Percentiles rank a stretch among this genome's conserved stretches.
Evolutionary conservation across 2,888 invertebrate genomes (phyloP).

Genomic region (Pharmacophagus antenor): DNA sequence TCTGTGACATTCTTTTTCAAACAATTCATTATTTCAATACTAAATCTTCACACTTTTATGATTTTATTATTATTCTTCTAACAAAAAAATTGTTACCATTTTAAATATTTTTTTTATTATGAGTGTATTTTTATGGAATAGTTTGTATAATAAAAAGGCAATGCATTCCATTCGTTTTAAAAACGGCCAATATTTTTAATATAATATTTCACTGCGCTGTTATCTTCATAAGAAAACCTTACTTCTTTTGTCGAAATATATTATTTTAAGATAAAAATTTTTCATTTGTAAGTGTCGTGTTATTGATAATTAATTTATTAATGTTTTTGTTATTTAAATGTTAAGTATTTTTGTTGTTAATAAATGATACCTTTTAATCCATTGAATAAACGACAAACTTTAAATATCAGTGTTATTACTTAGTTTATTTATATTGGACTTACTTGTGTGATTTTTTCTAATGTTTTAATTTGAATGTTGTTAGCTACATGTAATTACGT

Average conservation of each 20-base stretch:
- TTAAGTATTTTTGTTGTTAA: conserved; percentile 1
- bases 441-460: neutral
- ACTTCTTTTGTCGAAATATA: neutral
- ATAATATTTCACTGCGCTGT: conserved; percentile 10
- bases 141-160: conserved; percentile 13
- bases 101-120: no score
- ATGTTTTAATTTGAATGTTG: neutral
- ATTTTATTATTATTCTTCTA: neutral
- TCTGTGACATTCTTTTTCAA: conserved; percentile 10
- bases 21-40: neutral
- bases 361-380: conserved; percentile 6
- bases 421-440: no score
- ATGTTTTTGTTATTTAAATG: conserved; percentile 25
- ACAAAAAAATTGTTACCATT: neutral
- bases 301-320: conserved; percentile 30
- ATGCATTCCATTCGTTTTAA: conserved; percentile 28
- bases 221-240: conserved; percentile 8
- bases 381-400: neutral
- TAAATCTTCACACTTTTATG: neutral
- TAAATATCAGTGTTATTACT: neutral
- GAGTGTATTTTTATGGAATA: neutral
- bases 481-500: neutral
- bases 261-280: conserved; percentile 11
- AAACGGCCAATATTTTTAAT: neutral
- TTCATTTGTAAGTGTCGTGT: conserved; percentile 20